phyloP scores from a whole-genome alignment of 2,888 invertebrate genomes.

The Patella pellucida region DNA sequence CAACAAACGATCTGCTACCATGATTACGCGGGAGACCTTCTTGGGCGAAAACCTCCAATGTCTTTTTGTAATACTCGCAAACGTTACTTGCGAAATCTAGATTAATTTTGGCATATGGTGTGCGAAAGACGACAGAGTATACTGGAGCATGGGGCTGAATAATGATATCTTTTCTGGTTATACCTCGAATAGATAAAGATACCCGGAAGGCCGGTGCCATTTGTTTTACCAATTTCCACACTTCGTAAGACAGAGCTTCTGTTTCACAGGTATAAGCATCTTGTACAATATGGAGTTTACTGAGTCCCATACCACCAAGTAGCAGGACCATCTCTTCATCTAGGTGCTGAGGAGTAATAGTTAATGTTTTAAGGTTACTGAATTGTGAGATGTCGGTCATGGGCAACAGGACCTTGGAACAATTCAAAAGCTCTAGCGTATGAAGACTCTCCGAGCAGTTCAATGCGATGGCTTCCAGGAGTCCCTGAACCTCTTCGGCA shows the following conservation, averaged over 20 bases:
- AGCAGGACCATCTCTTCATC: constrained; percentile 81
- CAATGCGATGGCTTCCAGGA: constrained; percentile 79
- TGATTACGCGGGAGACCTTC: constrained; percentile 79
- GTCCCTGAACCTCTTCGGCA: constrained; percentile 77
- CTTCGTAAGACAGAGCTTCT: constrained; percentile 59
- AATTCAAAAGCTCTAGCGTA: constrained; percentile 80
- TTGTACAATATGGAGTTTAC: constrained; percentile 81
- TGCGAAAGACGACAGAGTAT: constrained; percentile 77
- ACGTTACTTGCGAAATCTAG: constrained; percentile 74
- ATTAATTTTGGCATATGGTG: constrained; percentile 76
- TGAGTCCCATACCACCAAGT: constrained; percentile 77
- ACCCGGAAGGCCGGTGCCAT: constrained; percentile 78
- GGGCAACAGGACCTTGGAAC: constrained; percentile 80
- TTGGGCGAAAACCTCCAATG: constrained; percentile 77
- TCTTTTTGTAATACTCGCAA: constrained; percentile 75
- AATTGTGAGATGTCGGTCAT: constrained; percentile 84
- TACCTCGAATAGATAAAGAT: constrained; percentile 79
- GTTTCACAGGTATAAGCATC: constrained; percentile 73
- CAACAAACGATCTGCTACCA: constrained; percentile 79
- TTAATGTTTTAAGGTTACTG: constrained; percentile 78
- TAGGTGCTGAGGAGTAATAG: constrained; percentile 77
- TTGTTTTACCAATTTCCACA: constrained; percentile 75
- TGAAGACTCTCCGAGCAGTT: constrained; percentile 78
- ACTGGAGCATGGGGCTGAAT: constrained; percentile 82
- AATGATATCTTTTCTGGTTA: constrained; percentile 70